phyloP scores from a whole-genome alignment of 2,888 invertebrate species.

The Nomada goodeniana region DNA sequence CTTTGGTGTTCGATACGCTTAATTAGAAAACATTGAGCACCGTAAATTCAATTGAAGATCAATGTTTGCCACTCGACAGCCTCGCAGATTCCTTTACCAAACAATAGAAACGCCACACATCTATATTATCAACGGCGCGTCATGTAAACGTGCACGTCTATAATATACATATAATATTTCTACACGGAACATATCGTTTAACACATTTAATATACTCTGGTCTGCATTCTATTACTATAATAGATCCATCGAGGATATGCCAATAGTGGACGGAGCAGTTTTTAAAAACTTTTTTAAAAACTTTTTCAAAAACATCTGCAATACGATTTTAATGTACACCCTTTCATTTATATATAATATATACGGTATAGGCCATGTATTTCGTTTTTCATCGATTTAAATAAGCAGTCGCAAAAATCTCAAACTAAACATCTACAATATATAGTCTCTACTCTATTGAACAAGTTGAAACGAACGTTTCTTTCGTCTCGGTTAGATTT shows the following conservation, averaged over 20 bases:
- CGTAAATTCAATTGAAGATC: not conserved
- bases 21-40: not conserved
- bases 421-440: slow-evolving; percentile 8
- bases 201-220: not conserved
- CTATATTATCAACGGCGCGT: slow-evolving; percentile 29
- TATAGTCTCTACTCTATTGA: not conserved
- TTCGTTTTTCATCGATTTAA: slow-evolving; percentile 3
- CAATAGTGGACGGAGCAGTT: slow-evolving; percentile 41
- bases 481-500: slow-evolving; percentile 14
- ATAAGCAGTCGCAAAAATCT: slow-evolving; percentile 29
- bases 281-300: not conserved
- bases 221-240: not conserved
- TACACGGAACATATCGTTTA: slow-evolving; percentile 8
- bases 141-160: slow-evolving; percentile 13
- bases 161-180: slow-evolving; percentile 25
- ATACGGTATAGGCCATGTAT: slow-evolving; percentile 36
- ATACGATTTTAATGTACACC: not conserved
- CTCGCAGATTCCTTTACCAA: slow-evolving; percentile 27
- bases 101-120: slow-evolving; percentile 27
- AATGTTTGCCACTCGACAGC: slow-evolving; percentile 4
- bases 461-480: not conserved
- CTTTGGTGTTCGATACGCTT: not conserved
- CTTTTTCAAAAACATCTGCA: not conserved
- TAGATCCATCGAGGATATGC: slow-evolving; percentile 1
- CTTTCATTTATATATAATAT: slow-evolving; percentile 14